Evolutionary conservation across 2,888 invertebrate species (phyloP).

Genomic region (Cryptocephalus moraei): DNA sequence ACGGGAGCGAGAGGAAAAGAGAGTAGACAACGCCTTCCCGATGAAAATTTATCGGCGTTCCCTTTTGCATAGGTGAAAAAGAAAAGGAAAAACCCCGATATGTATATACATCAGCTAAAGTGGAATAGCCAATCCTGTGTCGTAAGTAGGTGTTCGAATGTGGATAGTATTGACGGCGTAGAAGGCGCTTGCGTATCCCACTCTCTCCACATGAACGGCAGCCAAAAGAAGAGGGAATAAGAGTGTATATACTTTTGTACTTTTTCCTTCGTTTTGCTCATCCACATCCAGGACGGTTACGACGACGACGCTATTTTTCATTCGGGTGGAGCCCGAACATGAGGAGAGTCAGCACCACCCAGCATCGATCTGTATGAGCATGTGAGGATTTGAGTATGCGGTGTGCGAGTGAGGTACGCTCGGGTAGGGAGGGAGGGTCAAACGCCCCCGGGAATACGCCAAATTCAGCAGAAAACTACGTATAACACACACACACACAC

Average conservation of each 20-base stretch:
- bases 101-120: too few relatives aligned
- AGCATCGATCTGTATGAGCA: not conserved
- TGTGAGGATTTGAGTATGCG: conserved; percentile 2
- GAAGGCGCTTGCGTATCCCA: conserved; percentile 33
- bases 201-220: conserved; percentile 31
- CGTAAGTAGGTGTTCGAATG: conserved; percentile 37
- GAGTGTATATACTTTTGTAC: conserved; percentile 35
- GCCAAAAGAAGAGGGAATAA: conserved; percentile 21
- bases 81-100: too few relatives aligned
- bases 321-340: conserved; percentile 34
- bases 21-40: too few relatives aligned
- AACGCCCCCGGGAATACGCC: too few relatives aligned
- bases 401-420: too few relatives aligned
- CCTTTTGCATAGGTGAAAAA: too few relatives aligned
- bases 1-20: too few relatives aligned
- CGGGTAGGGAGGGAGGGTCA: too few relatives aligned
- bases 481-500: too few relatives aligned
- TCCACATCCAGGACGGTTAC: conserved; percentile 16
- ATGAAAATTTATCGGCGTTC: too few relatives aligned
- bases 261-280: conserved; percentile 29
- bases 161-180: conserved; percentile 36
- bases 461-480: too few relatives aligned
- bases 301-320: conserved; percentile 33
- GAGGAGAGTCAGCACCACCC: conserved; percentile 18
- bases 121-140: conserved; percentile 26